Evolutionary conservation across 2,797 vertebrate genomes (phyloP), one percentile per base, ranked within the genome.

Genomic region (Cephalopachus bancanus): DNA sequence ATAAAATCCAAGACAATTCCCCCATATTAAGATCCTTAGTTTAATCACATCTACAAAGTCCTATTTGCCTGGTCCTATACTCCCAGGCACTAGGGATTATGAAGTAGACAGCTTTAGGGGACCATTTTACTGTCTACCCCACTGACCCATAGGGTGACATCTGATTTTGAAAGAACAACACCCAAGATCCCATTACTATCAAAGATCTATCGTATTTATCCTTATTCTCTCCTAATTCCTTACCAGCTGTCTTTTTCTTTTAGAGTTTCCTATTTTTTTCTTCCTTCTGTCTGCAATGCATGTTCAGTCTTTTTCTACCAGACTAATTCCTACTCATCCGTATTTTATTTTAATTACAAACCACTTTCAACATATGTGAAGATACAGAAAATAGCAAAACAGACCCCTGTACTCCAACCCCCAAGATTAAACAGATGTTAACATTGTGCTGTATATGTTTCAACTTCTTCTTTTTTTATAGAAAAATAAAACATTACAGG

Each of bases 311-410:
- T 97, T 98, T 97, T 96, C 95, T 96, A 86, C 64, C 49, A 97
- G 95, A 97, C 88, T 95, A 97, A 96, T 96, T 97, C 94, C 90
- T 96, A 96, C 81, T 95, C 94, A 97, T 95, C 94, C 55, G 10
- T 98, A 92, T 76, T 97, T 94, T 93, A 91, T 93, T 96, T 98
- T 97, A 97, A 97, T 98, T 98, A 95, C 90, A 95, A 96, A 96
- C 53, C 97, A 92, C 72, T 97, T 95, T 93, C 75, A 95, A 93
- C 97, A 98, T 97, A 97, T 96, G 97, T 97, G 79, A 96, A 93
- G 93, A 91, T 91, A 80, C 5, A 90, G 95, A 93, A 95, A 96
- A 94, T 92, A 93, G 94, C 84, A 84, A 83, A 96, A 81, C 94
- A 95, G 92, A 97, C n/a, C 69, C 5, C 37, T 62, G 33, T 67